Percentiles rank a stretch among this genome's conserved stretches.
These are phyloP conservation scores for Dorcus parallelipipedus DNA, from an alignment of 2,888 invertebrate genomes.

Conservation along the genomic window DNA sequence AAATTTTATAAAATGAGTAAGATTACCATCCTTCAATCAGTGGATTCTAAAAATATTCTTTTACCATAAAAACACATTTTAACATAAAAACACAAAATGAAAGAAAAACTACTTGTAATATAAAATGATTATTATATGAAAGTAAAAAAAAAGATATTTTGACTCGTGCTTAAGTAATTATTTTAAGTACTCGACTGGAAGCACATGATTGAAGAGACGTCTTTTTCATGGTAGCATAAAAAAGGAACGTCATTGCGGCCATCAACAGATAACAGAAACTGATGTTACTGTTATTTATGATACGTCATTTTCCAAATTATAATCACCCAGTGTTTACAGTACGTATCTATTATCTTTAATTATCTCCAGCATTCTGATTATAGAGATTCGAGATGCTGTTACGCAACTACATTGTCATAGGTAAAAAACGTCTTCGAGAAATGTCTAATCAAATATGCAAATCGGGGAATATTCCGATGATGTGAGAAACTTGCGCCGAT, in stretches of 20 bases:
- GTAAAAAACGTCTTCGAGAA: not conserved
- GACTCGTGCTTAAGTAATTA: no score
- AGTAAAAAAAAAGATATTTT: no score
- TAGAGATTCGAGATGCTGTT: not conserved
- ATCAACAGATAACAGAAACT: no score
- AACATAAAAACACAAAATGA: no score
- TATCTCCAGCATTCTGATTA: not conserved
- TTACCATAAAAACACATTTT: no score
- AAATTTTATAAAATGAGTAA: no score
- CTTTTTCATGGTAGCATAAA: not conserved
- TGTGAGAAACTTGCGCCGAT: conserved; percentile 6
- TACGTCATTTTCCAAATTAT: not conserved
- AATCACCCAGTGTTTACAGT: not conserved
- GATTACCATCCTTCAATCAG: no score
- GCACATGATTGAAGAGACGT: not conserved
- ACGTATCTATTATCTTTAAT: not conserved
- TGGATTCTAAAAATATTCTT: no score
- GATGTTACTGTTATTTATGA: no score
- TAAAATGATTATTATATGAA: no score
- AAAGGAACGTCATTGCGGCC: not conserved
- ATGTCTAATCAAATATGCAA: not conserved
- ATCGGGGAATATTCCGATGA: not conserved
- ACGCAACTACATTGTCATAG: not conserved
- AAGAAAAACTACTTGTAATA: no score
- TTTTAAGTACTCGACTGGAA: no score